Conservation (phyloP, 2,797 vertebrate genomes). For the Mus spretus region DNA sequence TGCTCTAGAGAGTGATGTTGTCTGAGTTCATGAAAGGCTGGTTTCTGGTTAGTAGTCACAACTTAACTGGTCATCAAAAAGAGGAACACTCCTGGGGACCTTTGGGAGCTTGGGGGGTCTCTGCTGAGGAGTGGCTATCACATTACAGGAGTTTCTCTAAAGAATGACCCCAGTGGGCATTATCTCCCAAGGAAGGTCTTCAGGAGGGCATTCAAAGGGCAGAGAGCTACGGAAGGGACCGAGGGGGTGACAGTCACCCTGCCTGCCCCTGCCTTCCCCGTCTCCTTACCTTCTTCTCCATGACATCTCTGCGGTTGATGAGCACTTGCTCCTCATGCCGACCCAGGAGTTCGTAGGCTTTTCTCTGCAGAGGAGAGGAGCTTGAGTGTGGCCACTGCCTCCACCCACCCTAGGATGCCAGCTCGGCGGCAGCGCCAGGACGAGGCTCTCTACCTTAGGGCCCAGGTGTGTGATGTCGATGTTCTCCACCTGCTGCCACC, state of each 20-base stretch:
- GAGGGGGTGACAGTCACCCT: neutral
- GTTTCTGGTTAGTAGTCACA: neutral
- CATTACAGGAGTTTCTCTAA: neutral
- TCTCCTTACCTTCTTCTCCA: neutral
- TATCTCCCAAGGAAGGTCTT: neutral
- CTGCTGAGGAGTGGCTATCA: neutral
- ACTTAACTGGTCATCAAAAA: neutral
- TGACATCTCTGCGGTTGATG: constrained; percentile 71
- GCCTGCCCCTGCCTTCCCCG: neutral
- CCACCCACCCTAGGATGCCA: neutral
- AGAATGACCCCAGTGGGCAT: neutral
- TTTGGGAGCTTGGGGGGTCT: neutral
- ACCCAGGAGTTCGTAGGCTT: rapidly evolving
- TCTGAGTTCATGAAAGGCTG: neutral
- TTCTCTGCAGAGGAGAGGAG: constrained; percentile 34
- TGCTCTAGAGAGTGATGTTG: neutral
- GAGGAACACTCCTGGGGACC: neutral
- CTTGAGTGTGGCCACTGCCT: neutral
- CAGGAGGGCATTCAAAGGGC: neutral
- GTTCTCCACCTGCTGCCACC: neutral
- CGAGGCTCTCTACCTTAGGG: neutral
- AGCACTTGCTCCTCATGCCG: constrained; percentile 70
- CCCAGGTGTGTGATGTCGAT: neutral
- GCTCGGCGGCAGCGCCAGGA: neutral
- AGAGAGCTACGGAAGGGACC: neutral